Percentiles rank a stretch among this genome's conserved stretches.
These are phyloP conservation scores for Zoanthus sociatus DNA, from an alignment of 92 coral and sea anemone genomes.

Conservation along the genomic window DNA sequence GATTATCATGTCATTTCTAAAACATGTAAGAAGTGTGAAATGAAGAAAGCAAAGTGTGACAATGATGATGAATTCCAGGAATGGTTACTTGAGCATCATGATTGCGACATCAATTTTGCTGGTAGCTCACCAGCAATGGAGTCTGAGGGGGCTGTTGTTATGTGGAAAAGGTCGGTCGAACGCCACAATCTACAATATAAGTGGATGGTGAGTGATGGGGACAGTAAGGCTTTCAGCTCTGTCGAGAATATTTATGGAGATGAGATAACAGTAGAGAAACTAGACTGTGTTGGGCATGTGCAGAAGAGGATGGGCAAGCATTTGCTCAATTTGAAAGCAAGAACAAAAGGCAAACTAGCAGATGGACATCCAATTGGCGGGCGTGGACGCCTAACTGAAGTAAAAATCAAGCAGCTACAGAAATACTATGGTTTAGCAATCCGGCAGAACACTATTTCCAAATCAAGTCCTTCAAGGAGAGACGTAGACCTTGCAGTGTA, in stretches of 20 bases:
- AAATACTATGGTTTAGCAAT: constrained; percentile 59
- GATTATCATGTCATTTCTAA: constrained; percentile 59
- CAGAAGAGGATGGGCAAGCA: too few relatives aligned
- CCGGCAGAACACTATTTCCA: constrained; percentile 60
- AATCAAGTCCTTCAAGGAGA: constrained; percentile 54
- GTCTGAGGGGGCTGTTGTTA: constrained; percentile 66
- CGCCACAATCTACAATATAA: constrained; percentile 45
- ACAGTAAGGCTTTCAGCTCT: constrained; percentile 61
- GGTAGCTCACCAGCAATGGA: constrained; percentile 70
- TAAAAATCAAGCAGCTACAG: constrained; percentile 45
- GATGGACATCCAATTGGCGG: constrained; percentile 70
- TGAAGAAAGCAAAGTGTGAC: constrained; percentile 58
- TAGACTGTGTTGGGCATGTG: constrained; percentile 22
- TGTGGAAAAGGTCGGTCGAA: constrained; percentile 56
- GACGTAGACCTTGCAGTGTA: constrained; percentile 59
- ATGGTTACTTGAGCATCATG: constrained; percentile 46
- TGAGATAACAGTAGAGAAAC: constrained; percentile 48
- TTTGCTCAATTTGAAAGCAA: not conserved
- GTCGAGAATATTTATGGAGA: constrained; percentile 52
- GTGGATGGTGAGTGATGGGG: constrained; percentile 71
- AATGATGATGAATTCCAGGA: constrained; percentile 35
- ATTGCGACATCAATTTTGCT: constrained; percentile 45
- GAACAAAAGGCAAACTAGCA: constrained; percentile 63
- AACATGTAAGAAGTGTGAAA: constrained; percentile 56
- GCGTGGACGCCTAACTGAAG: constrained; percentile 64